Evolutionary conservation across 2,888 invertebrate genomes (phyloP).

Genomic region (Steromphala cineraria): DNA sequence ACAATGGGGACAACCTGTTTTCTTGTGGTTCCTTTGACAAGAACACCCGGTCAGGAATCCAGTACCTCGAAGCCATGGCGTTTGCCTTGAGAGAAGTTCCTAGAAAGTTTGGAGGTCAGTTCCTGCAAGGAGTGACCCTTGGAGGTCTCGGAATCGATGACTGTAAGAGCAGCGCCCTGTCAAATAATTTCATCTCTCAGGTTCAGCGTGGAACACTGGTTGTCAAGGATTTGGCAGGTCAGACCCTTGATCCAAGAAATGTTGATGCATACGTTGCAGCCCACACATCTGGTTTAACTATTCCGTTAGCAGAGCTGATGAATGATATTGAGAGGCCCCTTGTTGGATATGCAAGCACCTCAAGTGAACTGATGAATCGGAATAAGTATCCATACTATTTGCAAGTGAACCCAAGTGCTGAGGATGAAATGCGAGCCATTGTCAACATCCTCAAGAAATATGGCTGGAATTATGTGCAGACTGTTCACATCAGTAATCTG

Average conservation of each 20-base stretch:
- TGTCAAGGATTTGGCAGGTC: slow-evolving; percentile 46
- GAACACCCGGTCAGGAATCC: slow-evolving; percentile 45
- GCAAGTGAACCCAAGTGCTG: slow-evolving; percentile 49
- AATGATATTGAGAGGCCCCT: slow-evolving; percentile 78
- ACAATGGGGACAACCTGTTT: slow-evolving; percentile 38
- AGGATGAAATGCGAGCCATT: slow-evolving; percentile 61
- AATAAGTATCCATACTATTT: slow-evolving; percentile 51
- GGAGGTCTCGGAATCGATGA: slow-evolving; percentile 65
- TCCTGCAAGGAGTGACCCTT: slow-evolving; percentile 45
- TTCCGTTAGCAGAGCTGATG: slow-evolving; percentile 75
- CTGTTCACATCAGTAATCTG: slow-evolving; percentile 42
- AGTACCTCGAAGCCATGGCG: slow-evolving; percentile 61
- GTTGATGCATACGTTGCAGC: slow-evolving; percentile 66
- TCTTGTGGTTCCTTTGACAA: slow-evolving; percentile 57
- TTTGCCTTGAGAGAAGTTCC: slow-evolving; percentile 51
- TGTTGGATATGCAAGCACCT: slow-evolving; percentile 62
- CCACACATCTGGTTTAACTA: slow-evolving; percentile 43
- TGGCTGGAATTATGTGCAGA: slow-evolving; percentile 75
- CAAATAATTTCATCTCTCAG: slow-evolving; percentile 43
- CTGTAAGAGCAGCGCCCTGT: slow-evolving; percentile 50
- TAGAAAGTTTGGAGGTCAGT: background rate
- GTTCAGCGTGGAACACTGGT: slow-evolving; percentile 48
- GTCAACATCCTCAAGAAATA: slow-evolving; percentile 70
- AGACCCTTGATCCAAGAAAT: slow-evolving; percentile 53
- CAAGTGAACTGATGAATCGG: slow-evolving; percentile 44